These are phyloP conservation scores for Pseudoatta argentina DNA, from an alignment of 1,140 invertebrate genomes.

Conservation along the genomic window DNA sequence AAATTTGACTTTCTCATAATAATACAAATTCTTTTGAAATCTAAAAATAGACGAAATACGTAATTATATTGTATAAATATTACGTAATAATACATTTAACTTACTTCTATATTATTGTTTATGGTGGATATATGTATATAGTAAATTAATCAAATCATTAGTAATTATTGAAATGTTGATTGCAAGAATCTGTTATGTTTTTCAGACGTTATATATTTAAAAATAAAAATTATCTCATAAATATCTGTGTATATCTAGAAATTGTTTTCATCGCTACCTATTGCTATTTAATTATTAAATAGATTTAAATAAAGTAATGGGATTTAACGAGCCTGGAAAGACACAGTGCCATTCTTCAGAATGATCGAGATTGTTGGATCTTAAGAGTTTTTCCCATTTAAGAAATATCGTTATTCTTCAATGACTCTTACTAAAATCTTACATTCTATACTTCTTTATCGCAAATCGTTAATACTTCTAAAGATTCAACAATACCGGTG, in stretches of 20 bases:
- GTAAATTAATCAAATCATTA: background rate
- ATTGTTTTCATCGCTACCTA: conserved; percentile 31
- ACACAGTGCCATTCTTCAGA: background rate
- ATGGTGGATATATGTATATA: background rate
- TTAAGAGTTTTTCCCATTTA: conserved; percentile 30
- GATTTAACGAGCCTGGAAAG: conserved; percentile 53
- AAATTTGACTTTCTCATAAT: background rate
- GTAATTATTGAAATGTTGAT: background rate
- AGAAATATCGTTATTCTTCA: conserved; percentile 8
- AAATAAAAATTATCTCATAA: background rate
- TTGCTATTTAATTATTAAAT: conserved; percentile 52
- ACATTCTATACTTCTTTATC: conserved; percentile 8
- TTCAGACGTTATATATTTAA: background rate
- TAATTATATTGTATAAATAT: background rate
- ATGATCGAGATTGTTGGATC: conserved; percentile 51
- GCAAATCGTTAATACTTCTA: background rate
- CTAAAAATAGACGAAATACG: background rate
- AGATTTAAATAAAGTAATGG: conserved; percentile 43
- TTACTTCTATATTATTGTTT: background rate
- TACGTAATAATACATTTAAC: background rate
- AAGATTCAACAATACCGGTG: background rate
- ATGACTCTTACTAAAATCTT: conserved; percentile 49
- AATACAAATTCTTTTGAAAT: background rate
- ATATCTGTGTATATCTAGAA: background rate
- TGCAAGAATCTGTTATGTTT: background rate